Evolutionary conservation across 2,797 vertebrate species (phyloP), one percentile per base, ranked within the genome.

Genomic region (Pipistrellus nathusii): DNA sequence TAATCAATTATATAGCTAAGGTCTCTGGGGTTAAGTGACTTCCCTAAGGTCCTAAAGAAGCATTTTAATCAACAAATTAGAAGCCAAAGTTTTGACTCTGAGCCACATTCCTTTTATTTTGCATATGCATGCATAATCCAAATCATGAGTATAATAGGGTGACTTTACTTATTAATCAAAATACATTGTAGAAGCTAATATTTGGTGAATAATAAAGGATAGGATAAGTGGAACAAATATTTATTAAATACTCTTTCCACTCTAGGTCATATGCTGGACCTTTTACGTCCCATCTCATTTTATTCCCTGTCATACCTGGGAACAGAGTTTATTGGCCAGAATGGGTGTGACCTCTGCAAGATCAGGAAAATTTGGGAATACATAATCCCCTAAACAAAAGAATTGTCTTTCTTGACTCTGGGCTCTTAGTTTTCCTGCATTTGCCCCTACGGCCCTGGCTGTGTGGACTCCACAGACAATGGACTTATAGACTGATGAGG

Each of bases 121-220:
- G 30, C 44, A 80, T 80, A 78, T 62, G 30, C 7, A 78, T 62
- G 30, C 7, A 51, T 71, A 82, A 48, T 87, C 72, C 25, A 94
- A 89, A 46, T 46, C 57, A 87, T 1, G 13, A 73, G 5, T 76
- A 66, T 32, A 83, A 86, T 85, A 41, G 9, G 10, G 35, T 85
- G 27, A 68, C 32, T 94, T 89, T 81, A 59, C 73, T 88, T 89
- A 46, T 48, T 66, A 77, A 77, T 94, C 51, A 62, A 84, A 94
- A 86, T 15, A 91, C 13, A 94, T 25, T n/a, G 41, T 20, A 77
- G 87, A 95, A 85, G 8, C 20, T 84, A 57, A 81, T 48, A 83
- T 11, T 48, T 30, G 30, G 25, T 88, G 17, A 94, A 59, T 68
- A 44, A 77, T 81, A 76, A 89, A 46, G 38, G 75, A 44, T 62